A percentile compares a stretch with the other conserved stretches of the same genome.
Conservation (phyloP, 2,888 invertebrate genomes). For the Artemia sp. region DNA sequence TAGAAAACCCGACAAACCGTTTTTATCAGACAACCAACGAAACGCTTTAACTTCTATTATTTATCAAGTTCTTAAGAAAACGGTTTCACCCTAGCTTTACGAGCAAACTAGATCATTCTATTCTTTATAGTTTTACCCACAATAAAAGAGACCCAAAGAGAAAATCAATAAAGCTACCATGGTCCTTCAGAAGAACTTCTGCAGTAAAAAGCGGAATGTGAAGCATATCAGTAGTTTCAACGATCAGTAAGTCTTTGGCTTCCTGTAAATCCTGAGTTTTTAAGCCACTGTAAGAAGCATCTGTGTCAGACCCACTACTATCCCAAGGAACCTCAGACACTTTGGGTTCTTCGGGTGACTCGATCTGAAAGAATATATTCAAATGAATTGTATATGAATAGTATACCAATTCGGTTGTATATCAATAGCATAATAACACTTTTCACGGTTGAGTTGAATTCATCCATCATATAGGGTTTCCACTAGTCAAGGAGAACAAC, state of each 20-base stretch:
- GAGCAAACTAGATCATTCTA: no score
- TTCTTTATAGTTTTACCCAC: no score
- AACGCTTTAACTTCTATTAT: no score
- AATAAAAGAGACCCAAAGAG: no score
- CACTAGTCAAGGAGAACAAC: no score
- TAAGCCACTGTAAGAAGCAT: constrained; percentile 43
- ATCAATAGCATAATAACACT: no score
- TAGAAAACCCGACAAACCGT: no score
- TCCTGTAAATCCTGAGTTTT: constrained; percentile 49
- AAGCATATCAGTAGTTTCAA: constrained; percentile 52
- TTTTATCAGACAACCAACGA: no score
- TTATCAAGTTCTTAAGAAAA: no score
- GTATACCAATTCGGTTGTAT: neutral
- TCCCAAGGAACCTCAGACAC: constrained; percentile 19
- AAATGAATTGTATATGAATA: neutral
- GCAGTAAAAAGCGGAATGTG: constrained; percentile 50
- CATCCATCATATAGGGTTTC: no score
- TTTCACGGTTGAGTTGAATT: no score
- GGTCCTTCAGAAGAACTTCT: constrained; percentile 46
- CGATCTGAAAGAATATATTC: neutral
- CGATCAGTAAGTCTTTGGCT: constrained; percentile 48
- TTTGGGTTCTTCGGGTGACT: constrained; percentile 29
- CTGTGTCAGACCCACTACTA: constrained; percentile 30
- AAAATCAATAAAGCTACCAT: constrained; percentile 36
- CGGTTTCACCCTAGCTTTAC: no score